Conservation (phyloP, 2,888 invertebrate species). For the Blera fallax region DNA sequence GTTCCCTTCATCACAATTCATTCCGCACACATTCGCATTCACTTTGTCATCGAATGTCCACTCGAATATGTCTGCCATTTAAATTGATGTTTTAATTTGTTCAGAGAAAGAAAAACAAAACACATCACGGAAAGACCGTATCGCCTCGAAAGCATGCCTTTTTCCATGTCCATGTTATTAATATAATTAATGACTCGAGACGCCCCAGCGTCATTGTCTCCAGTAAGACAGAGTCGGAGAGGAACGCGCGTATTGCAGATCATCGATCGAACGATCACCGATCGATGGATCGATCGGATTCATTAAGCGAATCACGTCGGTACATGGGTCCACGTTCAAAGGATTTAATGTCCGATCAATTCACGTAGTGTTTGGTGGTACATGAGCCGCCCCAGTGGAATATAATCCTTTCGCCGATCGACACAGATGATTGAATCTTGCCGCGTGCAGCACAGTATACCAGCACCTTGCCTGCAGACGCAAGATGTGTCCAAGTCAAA, state of each 20-base stretch:
- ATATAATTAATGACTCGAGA: conserved; percentile 71
- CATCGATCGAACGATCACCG: conserved; percentile 50
- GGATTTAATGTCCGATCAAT: conserved; percentile 55
- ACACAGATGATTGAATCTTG: conserved; percentile 69
- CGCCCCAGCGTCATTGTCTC: conserved; percentile 67
- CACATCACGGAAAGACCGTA: neutral
- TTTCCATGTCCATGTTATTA: conserved; percentile 66
- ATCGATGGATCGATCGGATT: conserved; percentile 72
- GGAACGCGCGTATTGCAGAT: conserved; percentile 56
- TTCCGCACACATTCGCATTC: neutral
- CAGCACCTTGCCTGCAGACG: conserved; percentile 38
- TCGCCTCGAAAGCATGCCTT: conserved; percentile 26
- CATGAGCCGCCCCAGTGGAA: conserved; percentile 34
- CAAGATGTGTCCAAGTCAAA: conserved; percentile 71
- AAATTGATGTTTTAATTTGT: conserved; percentile 69
- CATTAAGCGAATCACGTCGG: conserved; percentile 73
- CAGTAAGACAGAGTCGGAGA: neutral
- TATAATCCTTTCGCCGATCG: conserved; percentile 66
- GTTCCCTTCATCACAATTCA: neutral
- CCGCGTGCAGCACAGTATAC: conserved; percentile 58
- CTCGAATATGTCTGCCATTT: conserved; percentile 53
- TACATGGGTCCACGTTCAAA: conserved; percentile 63
- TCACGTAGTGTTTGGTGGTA: conserved; percentile 27
- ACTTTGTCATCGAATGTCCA: conserved; percentile 62
- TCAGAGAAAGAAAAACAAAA: conserved; percentile 34